Evolutionary conservation across 2,113 vertebrate genomes (phyloP).

Genomic region (Etheostoma cragini): DNA sequence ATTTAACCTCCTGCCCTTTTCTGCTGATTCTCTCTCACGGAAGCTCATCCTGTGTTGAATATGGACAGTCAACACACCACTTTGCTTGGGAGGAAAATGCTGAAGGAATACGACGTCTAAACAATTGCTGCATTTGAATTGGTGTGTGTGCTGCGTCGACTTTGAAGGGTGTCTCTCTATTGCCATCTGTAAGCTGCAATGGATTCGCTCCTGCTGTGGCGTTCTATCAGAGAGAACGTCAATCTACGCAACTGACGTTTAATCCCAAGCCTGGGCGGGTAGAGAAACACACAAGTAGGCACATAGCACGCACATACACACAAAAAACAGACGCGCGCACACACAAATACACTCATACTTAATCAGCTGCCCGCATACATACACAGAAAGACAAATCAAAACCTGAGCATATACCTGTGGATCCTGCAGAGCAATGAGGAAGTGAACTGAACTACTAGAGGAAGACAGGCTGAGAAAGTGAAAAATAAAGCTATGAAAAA

Average conservation of each 20-base stretch:
- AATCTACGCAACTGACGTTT: slow-evolving; percentile 84
- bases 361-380: slow-evolving; percentile 9
- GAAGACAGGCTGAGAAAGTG: slow-evolving; percentile 21
- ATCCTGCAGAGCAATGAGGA: slow-evolving; percentile 39
- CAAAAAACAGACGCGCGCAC: slow-evolving; percentile 8
- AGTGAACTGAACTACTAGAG: slow-evolving; percentile 22
- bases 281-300: slow-evolving; percentile 49
- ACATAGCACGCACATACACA: slow-evolving; percentile 21
- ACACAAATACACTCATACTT: slow-evolving; percentile 23
- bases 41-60: slow-evolving; percentile 36
- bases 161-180: slow-evolving; percentile 62
- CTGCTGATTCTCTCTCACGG: slow-evolving; percentile 37
- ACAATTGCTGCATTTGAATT: slow-evolving; percentile 6
- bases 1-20: slow-evolving; percentile 73
- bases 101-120: neutral
- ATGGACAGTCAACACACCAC: slow-evolving; percentile 3
- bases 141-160: neutral
- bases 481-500: slow-evolving; percentile 51
- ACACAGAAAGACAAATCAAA: slow-evolving; percentile 49
- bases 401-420: slow-evolving; percentile 5
- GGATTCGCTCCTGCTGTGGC: slow-evolving; percentile 67
- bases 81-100: slow-evolving; percentile 9
- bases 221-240: slow-evolving; percentile 82
- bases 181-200: slow-evolving; percentile 57
- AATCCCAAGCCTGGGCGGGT: slow-evolving; percentile 79